A percentile compares a stretch with the other conserved stretches of the same genome.
phyloP scores from a whole-genome alignment of 1,140 invertebrate species.

The Drosophila lacertosa region DNA sequence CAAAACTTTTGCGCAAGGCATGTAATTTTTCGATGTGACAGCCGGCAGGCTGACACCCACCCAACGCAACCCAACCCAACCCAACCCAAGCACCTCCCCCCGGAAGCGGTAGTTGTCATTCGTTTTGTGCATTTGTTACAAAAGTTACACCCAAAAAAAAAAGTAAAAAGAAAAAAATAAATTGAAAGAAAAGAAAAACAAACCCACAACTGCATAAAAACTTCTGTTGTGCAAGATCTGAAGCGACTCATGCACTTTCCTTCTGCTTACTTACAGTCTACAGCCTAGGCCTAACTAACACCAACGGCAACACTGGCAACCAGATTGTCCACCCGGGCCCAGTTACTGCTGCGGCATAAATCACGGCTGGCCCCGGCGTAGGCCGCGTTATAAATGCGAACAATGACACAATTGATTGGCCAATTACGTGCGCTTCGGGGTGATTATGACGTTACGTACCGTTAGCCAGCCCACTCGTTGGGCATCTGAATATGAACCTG shows the following conservation, averaged over 20 bases:
- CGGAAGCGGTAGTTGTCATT: conserved; percentile 80
- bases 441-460: conserved; percentile 81
- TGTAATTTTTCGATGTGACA: conserved; percentile 82
- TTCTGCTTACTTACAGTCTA: conserved; percentile 8
- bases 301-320: conserved; percentile 7
- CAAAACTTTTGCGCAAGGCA: conserved; percentile 82
- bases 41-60: conserved; percentile 49
- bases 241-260: conserved; percentile 23
- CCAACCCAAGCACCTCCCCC: no score
- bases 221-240: conserved; percentile 61
- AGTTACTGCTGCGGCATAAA: conserved; percentile 51
- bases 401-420: conserved; percentile 84
- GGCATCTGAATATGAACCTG: conserved; percentile 8
- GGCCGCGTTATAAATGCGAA: conserved; percentile 83
- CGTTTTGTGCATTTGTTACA: conserved; percentile 81
- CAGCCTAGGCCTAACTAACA: conserved; percentile 39
- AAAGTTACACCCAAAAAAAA: conserved; percentile 67
- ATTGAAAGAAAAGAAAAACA: conserved; percentile 49
- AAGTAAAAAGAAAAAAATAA: conserved; percentile 8
- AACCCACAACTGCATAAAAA: conserved; percentile 62
- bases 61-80: no score
- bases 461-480: conserved; percentile 56
- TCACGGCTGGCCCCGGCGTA: conserved; percentile 55
- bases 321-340: neutral
- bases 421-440: conserved; percentile 82